Evolutionary conservation across 2,113 vertebrate species (phyloP).

Genomic region (Protobothrops mucrosquamatus): DNA sequence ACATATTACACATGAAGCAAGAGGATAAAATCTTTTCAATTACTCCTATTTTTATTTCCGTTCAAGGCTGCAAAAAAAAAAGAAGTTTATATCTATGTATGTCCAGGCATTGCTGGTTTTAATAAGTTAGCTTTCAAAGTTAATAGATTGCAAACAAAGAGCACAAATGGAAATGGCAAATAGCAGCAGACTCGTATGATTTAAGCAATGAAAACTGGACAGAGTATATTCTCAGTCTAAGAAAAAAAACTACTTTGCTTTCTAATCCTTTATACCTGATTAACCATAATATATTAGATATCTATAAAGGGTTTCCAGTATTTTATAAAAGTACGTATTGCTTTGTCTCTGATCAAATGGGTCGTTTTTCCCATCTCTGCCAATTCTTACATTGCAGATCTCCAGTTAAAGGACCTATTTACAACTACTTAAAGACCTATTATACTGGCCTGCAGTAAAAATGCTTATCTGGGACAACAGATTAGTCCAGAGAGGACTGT

Average conservation of each 20-base stretch:
- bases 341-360: neutral
- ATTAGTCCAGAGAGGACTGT: neutral
- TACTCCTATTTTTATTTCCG: neutral
- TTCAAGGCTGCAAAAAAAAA: slow-evolving; percentile 4
- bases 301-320: neutral
- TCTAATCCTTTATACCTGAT: neutral
- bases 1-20: neutral
- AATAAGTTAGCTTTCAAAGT: slow-evolving; percentile 49
- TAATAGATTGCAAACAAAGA: slow-evolving; percentile 34
- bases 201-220: neutral
- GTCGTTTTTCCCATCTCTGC: neutral
- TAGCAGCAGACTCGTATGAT: neutral
- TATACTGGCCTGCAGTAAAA: neutral
- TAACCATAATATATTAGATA: neutral
- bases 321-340: neutral
- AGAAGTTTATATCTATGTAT: slow-evolving; percentile 24
- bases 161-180: slow-evolving; percentile 28
- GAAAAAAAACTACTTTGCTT: neutral
- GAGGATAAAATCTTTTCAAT: neutral
- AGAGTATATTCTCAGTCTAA: neutral
- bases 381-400: neutral
- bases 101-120: slow-evolving; percentile 37
- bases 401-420: neutral
- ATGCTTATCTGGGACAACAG: neutral
- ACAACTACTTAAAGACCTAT: neutral